Conservation (phyloP, 2,888 invertebrate species). For the Oegoconia quadripuncta region DNA sequence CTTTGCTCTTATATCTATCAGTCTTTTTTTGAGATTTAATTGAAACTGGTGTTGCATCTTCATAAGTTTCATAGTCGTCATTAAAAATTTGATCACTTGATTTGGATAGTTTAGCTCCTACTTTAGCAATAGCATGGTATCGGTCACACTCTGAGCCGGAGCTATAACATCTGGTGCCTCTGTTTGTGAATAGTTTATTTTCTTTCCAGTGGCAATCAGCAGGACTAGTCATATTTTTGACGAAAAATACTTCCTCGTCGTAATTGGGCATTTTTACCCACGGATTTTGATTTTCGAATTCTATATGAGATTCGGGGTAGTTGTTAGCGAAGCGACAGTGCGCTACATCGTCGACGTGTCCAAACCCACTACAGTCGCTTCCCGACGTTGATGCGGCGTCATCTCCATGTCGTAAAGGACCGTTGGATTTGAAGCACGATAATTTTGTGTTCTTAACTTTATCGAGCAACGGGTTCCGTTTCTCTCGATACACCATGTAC, state of each 20-base stretch:
- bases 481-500: slow-evolving; percentile 80
- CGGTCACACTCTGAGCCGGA: slow-evolving; percentile 74
- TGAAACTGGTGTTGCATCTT: slow-evolving; percentile 41
- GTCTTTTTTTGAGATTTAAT: slow-evolving; percentile 67
- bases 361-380: slow-evolving; percentile 75
- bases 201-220: slow-evolving; percentile 62
- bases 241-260: slow-evolving; percentile 71
- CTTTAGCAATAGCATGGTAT: slow-evolving; percentile 66
- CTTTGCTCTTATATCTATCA: slow-evolving; percentile 68
- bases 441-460: slow-evolving; percentile 84
- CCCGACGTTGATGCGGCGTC: slow-evolving; percentile 74
- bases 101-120: slow-evolving; percentile 67
- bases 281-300: slow-evolving; percentile 72
- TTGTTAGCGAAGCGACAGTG: slow-evolving; percentile 56
- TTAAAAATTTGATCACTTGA: slow-evolving; percentile 78
- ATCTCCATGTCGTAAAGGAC: slow-evolving; percentile 70
- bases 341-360: slow-evolving; percentile 61
- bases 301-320: slow-evolving; percentile 58
- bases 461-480: slow-evolving; percentile 84
- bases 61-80: slow-evolving; percentile 66
- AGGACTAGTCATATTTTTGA: slow-evolving; percentile 57
- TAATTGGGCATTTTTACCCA: slow-evolving; percentile 72
- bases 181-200: slow-evolving; percentile 55
- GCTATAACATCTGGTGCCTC: slow-evolving; percentile 71
- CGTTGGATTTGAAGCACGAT: slow-evolving; percentile 82